These are phyloP conservation scores for Zaprionus bogoriensis DNA, from an alignment of 2,888 invertebrate genomes.

Conservation along the genomic window DNA sequence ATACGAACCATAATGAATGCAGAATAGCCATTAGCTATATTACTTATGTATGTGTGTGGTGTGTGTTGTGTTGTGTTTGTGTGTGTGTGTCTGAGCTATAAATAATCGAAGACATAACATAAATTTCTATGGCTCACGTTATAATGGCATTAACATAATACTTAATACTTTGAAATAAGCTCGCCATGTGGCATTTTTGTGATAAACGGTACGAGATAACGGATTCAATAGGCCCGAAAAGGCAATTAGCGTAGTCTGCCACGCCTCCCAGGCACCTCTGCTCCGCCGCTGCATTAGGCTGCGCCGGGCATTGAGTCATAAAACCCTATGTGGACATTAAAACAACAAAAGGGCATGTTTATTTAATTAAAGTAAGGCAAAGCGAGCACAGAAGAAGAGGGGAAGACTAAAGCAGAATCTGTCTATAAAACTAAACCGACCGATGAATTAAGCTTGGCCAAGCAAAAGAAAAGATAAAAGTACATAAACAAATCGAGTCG, in stretches of 20 bases:
- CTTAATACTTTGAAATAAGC: conserved; percentile 39
- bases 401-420: conserved; percentile 18
- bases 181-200: conserved; percentile 35
- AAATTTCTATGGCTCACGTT: conserved; percentile 64
- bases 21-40: conserved; percentile 44
- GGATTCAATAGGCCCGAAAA: conserved; percentile 47
- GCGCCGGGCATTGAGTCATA: conserved; percentile 53
- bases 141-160: conserved; percentile 64
- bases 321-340: conserved; percentile 63
- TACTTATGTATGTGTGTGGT: conserved; percentile 16
- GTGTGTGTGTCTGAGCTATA: conserved; percentile 12
- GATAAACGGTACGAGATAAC: conserved; percentile 48
- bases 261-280: conserved; percentile 14
- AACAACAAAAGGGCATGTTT: conserved; percentile 51
- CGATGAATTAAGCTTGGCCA: conserved; percentile 62
- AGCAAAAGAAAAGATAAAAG: conserved; percentile 67
- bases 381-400: not conserved
- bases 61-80: too few species aligned
- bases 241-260: conserved; percentile 56
- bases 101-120: conserved; percentile 29
- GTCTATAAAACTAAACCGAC: conserved; percentile 60
- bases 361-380: conserved; percentile 64
- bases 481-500: conserved; percentile 25
- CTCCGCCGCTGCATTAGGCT: conserved; percentile 27
- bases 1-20: not conserved